Evolutionary conservation across 1,140 invertebrate genomes (phyloP), one percentile per base, ranked within the genome.

Genomic region (Neodiprion pinetum): DNA sequence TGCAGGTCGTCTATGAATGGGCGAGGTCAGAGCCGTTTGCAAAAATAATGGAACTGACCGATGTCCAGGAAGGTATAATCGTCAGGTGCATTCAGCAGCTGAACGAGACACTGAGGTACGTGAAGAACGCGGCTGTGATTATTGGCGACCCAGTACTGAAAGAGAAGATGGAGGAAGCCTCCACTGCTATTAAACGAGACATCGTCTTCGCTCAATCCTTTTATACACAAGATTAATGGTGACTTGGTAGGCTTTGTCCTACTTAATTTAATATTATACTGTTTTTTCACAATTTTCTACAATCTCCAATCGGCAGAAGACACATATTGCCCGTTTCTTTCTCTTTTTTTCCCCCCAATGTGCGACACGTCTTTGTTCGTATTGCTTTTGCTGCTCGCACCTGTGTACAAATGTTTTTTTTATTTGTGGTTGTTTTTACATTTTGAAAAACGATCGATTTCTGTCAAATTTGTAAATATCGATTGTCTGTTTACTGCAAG

Each of bases 141-240:
- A 96, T 99, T 76, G 98, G 98, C 0, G 96, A 99, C 88, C 94
- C 96, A 0, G 93, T 94, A 21, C 88, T 99, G 0, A 93, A 94
- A 81, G 93, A 94, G 70, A 99, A 99, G 90, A 98, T 99, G 96
- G 96, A 98, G 85, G 95, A 98, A 87, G 97, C 97, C 0, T 97
- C 96, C 0, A 93, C 93, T 1, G 92, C 94, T 50, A 99, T 99
- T 72, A 98, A 98, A 85, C 89, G 99, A 79, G 98, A 99, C 86
- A 99, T 99, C 84, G 98, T 99, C 1, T 99, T 99, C 88, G 96
- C 98, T 49, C 97, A 97, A 23, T 98, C 96, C 88, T 90, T 99
- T 14, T 99, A 99, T 83, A 98, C 96, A 10, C 91, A 92, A 84
- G 85, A 87, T 80, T 88, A 78, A 81, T 49, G 10, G 7, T 40